phyloP scores from a whole-genome alignment of 37 sponge, comb jelly and placozoan species.

The Petrosia ficiformis region DNA sequence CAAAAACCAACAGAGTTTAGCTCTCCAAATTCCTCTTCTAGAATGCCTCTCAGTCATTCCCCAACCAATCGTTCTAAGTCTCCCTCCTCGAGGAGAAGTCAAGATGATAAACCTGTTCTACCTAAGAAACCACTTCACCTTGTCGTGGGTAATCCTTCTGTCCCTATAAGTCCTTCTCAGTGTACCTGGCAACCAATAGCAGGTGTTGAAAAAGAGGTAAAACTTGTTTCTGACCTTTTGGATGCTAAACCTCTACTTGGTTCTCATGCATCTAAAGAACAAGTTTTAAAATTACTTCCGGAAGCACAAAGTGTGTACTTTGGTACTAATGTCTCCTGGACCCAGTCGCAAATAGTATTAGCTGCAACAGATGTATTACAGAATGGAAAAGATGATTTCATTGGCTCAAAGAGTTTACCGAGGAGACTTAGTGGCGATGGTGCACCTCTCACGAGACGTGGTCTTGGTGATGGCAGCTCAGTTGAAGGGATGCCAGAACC shows the following conservation, averaged over 20 bases:
- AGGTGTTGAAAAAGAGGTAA: slow-evolving; percentile 78
- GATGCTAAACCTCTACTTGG: slow-evolving; percentile 52
- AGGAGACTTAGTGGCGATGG: slow-evolving; percentile 42
- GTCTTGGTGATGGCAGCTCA: slow-evolving; percentile 52
- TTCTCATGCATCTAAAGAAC: slow-evolving; percentile 62
- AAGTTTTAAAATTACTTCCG: slow-evolving; percentile 36
- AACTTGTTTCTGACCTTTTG: slow-evolving; percentile 69
- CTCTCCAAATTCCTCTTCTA: neutral
- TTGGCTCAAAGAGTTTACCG: neutral
- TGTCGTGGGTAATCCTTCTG: slow-evolving; percentile 76
- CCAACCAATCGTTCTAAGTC: neutral
- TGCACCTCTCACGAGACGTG: slow-evolving; percentile 33
- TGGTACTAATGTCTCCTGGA: slow-evolving; percentile 83
- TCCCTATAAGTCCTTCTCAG: slow-evolving; percentile 40
- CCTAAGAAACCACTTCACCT: slow-evolving; percentile 27
- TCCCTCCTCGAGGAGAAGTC: neutral
- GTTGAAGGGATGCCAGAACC: slow-evolving; percentile 45
- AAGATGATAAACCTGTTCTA: neutral
- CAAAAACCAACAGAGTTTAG: neutral
- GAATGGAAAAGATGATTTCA: slow-evolving; percentile 13
- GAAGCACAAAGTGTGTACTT: slow-evolving; percentile 63
- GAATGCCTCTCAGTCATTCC: neutral
- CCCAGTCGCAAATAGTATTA: slow-evolving; percentile 62
- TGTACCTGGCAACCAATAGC: slow-evolving; percentile 65
- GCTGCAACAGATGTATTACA: slow-evolving; percentile 22